Conservation (phyloP, 2,797 vertebrate species). For the Malacoctenus gilli region DNA sequence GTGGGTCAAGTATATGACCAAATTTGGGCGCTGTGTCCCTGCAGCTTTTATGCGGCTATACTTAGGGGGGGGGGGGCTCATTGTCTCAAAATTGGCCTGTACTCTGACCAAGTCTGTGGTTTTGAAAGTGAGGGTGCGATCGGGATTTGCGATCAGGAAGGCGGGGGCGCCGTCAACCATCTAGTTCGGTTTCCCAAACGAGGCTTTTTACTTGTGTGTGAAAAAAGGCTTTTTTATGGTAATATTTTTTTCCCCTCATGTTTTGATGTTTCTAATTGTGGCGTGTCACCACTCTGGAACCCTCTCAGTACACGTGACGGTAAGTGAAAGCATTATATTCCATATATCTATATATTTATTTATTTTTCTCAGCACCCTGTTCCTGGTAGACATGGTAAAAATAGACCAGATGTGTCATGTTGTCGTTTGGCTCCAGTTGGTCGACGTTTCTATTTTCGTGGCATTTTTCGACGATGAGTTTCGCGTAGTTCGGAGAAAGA, state of each 20-base stretch:
- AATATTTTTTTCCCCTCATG: conserved; percentile 34
- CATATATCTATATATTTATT: no score
- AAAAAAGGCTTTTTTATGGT: conserved; percentile 25
- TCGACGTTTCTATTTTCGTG: conserved; percentile 5
- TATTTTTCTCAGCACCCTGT: conserved; percentile 42
- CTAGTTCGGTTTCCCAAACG: conserved; percentile 18
- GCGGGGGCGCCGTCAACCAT: background rate
- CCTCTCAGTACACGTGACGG: conserved; percentile 38
- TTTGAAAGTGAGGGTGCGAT: conserved; percentile 4
- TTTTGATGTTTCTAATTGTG: conserved; percentile 47
- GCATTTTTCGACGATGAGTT: conserved; percentile 9
- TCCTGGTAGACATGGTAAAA: conserved; percentile 15
- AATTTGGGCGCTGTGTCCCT: background rate
- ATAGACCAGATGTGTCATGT: conserved; percentile 9
- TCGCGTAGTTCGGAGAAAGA: background rate
- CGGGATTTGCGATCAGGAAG: background rate
- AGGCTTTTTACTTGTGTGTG: conserved; percentile 49
- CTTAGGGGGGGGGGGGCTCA: conserved; percentile 15
- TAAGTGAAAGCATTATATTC: conserved; percentile 49
- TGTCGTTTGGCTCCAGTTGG: background rate
- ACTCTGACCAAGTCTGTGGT: background rate
- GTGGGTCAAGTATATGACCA: conserved; percentile 31
- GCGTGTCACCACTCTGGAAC: conserved; percentile 54
- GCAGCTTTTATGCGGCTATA: background rate
- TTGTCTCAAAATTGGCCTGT: conserved; percentile 18